Conservation (phyloP, 1,140 invertebrate genomes). For the Drosophila saltans region DNA sequence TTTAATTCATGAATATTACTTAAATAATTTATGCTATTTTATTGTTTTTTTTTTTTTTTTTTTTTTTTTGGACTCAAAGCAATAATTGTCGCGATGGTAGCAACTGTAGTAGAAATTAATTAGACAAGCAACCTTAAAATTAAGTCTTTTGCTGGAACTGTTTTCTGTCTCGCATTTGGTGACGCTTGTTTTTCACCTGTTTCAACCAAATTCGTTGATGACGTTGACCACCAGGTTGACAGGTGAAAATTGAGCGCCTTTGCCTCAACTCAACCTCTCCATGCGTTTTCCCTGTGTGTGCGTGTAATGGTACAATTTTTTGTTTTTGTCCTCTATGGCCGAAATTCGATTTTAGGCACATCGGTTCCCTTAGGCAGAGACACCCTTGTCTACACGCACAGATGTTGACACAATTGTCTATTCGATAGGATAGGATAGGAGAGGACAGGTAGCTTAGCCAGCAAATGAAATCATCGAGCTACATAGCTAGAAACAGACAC, state of each 20-base stretch:
- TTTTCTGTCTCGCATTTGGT: slow-evolving; percentile 4
- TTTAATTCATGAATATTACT: neutral
- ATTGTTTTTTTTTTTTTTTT: neutral
- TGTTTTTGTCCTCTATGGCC: slow-evolving; percentile 31
- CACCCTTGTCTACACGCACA: slow-evolving; percentile 11
- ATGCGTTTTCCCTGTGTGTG: slow-evolving; percentile 38
- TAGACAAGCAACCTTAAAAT: slow-evolving; percentile 51
- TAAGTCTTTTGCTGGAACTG: slow-evolving; percentile 47
- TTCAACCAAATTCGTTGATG: slow-evolving; percentile 53
- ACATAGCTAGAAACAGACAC: slow-evolving; percentile 18
- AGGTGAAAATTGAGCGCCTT: slow-evolving; percentile 58
- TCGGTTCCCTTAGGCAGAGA: slow-evolving; percentile 23
- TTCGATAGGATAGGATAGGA: slow-evolving; percentile 25
- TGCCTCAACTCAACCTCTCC: neutral
- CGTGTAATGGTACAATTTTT: slow-evolving; percentile 67
- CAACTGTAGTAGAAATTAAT: slow-evolving; percentile 54
- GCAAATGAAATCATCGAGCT: slow-evolving; percentile 76
- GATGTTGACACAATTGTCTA: slow-evolving; percentile 34
- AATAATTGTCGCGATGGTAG: neutral
- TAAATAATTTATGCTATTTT: slow-evolving; percentile 1
- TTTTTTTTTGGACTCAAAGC: neutral
- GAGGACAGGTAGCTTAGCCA: slow-evolving; percentile 55
- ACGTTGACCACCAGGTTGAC: slow-evolving; percentile 61
- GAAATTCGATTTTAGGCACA: slow-evolving; percentile 36
- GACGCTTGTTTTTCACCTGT: slow-evolving; percentile 62